These are phyloP conservation scores for Ophion ventricosus DNA, from an alignment of 2,888 invertebrate genomes.

Conservation along the genomic window DNA sequence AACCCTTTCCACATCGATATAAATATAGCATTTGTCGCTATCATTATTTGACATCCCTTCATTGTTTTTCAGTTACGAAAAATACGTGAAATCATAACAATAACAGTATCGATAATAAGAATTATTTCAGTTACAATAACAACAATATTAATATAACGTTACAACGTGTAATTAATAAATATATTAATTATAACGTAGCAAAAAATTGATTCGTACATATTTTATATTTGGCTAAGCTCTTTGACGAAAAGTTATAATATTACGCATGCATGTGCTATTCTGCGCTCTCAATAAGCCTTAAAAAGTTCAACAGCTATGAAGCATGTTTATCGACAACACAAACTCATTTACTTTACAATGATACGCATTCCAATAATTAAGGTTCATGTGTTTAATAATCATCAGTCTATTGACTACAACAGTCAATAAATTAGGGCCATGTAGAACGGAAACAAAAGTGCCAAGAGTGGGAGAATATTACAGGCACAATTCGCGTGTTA, in stretches of 20 bases:
- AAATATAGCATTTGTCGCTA: background rate
- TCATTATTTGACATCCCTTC: background rate
- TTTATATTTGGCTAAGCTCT: too few species aligned
- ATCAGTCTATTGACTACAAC: constrained; percentile 12
- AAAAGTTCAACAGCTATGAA: too few species aligned
- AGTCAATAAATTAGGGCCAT: constrained; percentile 27
- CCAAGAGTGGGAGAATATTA: background rate
- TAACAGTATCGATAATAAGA: too few species aligned
- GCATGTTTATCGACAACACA: too few species aligned
- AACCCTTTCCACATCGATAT: constrained; percentile 12
- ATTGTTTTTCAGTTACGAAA: background rate
- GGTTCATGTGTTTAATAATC: constrained; percentile 19
- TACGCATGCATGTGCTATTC: too few species aligned
- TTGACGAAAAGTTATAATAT: too few species aligned
- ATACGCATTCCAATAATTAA: background rate
- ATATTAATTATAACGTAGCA: too few species aligned
- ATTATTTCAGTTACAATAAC: too few species aligned
- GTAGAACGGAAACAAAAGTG: constrained; percentile 2
- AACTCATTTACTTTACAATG: background rate
- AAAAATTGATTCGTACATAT: too few species aligned
- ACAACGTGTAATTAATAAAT: too few species aligned
- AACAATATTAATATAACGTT: too few species aligned
- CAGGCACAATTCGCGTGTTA: background rate
- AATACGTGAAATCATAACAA: background rate
- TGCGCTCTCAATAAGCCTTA: too few species aligned